Base-by-base conservation (phyloP, 2,797 vertebrate genomes). In the Clamator glandarius region DNA sequence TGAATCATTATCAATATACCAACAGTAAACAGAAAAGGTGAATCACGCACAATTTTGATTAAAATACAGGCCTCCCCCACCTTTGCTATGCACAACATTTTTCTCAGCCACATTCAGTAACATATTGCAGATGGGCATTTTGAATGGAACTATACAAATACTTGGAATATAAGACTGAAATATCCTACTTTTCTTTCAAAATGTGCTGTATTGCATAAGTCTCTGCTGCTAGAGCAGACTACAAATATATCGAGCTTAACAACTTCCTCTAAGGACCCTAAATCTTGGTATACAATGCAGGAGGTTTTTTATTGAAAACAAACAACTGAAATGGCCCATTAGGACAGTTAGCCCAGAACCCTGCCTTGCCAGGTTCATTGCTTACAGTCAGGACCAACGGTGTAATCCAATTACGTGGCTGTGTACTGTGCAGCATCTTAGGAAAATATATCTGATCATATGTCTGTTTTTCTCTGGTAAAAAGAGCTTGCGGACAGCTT, bases 401-500 rank as follows among this genome's bases (percentile, higher is more conserved):
- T 31, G 63, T 94, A 97, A 97, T 92, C 87, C 48, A 93, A 95
- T 97, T 96, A 96, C 3, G 4, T 21, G 70, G 51, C 79, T 85
- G 70, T 67, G 55, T 73, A 76, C 68, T 61, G 42, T 61, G 73
- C 14, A 0, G 89, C 77, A 86, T 95, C 94, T 89, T 44, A 73
- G 87, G 76, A 90, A 91, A 95, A 95, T 91, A 52, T 44, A 93
- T 95, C 83, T 92, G 82, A 78, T 93, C 91, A 13, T 91, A 76
- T 46, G 61, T 85, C 95, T 90, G 90, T 88, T 94, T 93, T 91
- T 89, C 87, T 92, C 79, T 84, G 85, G 79, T 81, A 76, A 84
- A 93, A 95, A 91, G 91, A 95, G 92, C 91, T 96, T 96, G 96
- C 73, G 89, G 95, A 96, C 96, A 96, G 95, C 87, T 96, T 94